Evolutionary conservation across 2,888 invertebrate genomes (phyloP).

Genomic region (Epirrhoe alternata): DNA sequence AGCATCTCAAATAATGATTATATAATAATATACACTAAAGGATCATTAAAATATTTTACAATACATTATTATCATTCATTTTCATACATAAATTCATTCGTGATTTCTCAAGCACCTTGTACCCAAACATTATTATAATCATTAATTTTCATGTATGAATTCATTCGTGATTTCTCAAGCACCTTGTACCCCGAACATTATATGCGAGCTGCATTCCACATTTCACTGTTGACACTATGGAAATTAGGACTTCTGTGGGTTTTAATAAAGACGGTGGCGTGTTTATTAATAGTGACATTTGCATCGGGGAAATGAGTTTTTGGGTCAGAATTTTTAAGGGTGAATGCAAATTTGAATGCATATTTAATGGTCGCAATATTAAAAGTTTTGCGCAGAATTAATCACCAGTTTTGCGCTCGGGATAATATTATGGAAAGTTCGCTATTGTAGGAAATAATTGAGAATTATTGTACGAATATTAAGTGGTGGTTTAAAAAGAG

Average conservation of each 20-base stretch:
- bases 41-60: too few relatives aligned
- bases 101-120: slow-evolving; percentile 2
- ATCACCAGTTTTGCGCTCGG: slow-evolving; percentile 16
- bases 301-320: slow-evolving; percentile 57
- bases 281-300: slow-evolving; percentile 62
- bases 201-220: slow-evolving; percentile 66
- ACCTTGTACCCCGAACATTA: slow-evolving; percentile 41
- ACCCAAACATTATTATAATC: slow-evolving; percentile 47
- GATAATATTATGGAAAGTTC: neutral
- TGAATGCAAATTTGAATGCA: slow-evolving; percentile 42
- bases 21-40: too few relatives aligned
- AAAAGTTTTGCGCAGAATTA: slow-evolving; percentile 39
- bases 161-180: neutral
- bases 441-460: neutral
- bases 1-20: too few relatives aligned
- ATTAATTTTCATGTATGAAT: too few relatives aligned
- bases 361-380: slow-evolving; percentile 44
- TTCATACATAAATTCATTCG: too few relatives aligned
- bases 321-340: slow-evolving; percentile 37
- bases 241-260: slow-evolving; percentile 65
- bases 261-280: slow-evolving; percentile 64
- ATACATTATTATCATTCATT: too few relatives aligned
- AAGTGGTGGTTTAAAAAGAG: too few relatives aligned
- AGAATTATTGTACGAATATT: too few relatives aligned
- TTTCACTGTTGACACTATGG: slow-evolving; percentile 71